phyloP scores from a whole-genome alignment of 2,888 invertebrate genomes.

The Apodemia zela region DNA sequence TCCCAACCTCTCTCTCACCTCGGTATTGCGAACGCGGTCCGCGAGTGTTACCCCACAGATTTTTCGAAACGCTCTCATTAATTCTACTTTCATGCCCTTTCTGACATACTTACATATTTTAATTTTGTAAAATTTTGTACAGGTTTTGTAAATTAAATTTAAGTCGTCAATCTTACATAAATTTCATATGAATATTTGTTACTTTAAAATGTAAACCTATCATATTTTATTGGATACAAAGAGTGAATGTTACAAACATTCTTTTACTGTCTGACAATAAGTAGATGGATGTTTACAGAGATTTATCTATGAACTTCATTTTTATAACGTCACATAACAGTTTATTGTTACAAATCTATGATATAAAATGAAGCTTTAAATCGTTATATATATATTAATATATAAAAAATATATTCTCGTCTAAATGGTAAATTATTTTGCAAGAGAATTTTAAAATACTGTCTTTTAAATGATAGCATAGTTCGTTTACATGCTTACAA shows the following conservation, averaged over 20 bases:
- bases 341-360: constrained; percentile 45
- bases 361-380: constrained; percentile 73
- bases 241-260: constrained; percentile 59
- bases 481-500: not conserved
- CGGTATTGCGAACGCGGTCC: too few species aligned
- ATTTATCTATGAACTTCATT: not conserved
- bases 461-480: not conserved
- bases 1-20: too few species aligned
- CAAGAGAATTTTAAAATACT: constrained; percentile 29
- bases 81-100: too few species aligned
- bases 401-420: constrained; percentile 37
- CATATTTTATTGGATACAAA: constrained; percentile 24
- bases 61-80: too few species aligned
- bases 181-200: not conserved
- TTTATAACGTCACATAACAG: not conserved
- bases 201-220: not conserved
- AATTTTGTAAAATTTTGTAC: too few species aligned
- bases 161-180: not conserved
- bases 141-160: too few species aligned
- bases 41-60: too few species aligned
- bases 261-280: constrained; percentile 70
- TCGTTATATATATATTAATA: constrained; percentile 54
- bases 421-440: not conserved
- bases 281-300: constrained; percentile 49
- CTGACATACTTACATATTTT: too few species aligned